Evolutionary conservation across 2,797 vertebrate species (phyloP).

Genomic region (Cheirogaleus major): DNA sequence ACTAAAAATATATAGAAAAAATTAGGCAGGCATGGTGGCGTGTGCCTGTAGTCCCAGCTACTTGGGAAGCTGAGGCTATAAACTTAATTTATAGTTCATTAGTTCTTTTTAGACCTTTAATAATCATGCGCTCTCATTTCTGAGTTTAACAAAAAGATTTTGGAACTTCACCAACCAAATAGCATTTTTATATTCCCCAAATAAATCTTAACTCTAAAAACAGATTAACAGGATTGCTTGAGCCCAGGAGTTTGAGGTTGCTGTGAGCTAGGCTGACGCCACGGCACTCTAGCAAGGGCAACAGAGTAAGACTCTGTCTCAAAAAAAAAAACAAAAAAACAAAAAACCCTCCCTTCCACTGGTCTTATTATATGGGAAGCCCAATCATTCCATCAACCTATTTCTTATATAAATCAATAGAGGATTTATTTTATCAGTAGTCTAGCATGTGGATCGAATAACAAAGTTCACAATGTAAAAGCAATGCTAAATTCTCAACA

Average conservation of each 20-base stretch:
- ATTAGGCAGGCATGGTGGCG: no score
- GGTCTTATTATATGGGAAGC: not conserved
- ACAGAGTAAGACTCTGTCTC: no score
- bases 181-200: constrained; percentile 10
- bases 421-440: not conserved
- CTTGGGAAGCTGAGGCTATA: not conserved
- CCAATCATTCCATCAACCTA: not conserved
- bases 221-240: not conserved
- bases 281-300: no score
- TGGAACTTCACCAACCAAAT: constrained; percentile 3
- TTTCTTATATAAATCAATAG: not conserved
- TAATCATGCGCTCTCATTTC: not conserved
- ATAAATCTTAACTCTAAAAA: constrained; percentile 23
- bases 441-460: not conserved
- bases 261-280: no score
- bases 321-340: no score
- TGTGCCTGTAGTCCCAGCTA: no score
- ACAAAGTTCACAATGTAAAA: not conserved
- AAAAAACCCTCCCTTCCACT: not conserved
- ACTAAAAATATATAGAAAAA: no score
- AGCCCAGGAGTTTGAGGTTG: no score
- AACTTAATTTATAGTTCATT: not conserved
- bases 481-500: constrained; percentile 13
- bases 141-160: constrained; percentile 37
- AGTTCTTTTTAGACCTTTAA: not conserved